Evolutionary conservation across 1,140 invertebrate species (phyloP), one percentile per base, ranked within the genome.

Genomic region (Cydia strobilella): DNA sequence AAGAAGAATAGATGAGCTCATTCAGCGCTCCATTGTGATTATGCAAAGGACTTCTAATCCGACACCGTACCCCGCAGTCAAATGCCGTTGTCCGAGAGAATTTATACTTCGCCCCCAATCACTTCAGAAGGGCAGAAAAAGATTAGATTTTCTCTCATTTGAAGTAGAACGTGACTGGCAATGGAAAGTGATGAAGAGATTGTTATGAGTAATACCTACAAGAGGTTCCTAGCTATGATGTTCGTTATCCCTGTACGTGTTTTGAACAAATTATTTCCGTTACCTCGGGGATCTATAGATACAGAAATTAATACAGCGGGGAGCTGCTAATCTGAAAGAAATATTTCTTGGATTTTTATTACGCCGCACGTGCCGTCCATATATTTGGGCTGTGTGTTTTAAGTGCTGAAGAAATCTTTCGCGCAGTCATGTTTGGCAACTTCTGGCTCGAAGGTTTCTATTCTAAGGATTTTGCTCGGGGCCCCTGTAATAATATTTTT

Each of bases 81-180:
- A 81, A 84, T 76, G 76, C 76, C 78, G 81, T 78, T 82, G 83
- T 82, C 69, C 78, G 69, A 80, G 74, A 82, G 78, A 83, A 80
- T 84, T 83, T 83, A 83, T 81, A 84, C 79, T 81, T 75, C 74
- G 78, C 23, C 74, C 75, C 81, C 84, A 84, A 86, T 86, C 82
- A 86, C 81, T 85, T 82, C 59, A 79, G 77, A 78, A 79, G 78
- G 77, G 76, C 76, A 80, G 77, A 82, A 84, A 80, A 80, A 86
- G 82, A 86, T 86, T 86, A 85, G 82, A 85, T 86, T 86, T 82
- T 85, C 83, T 82, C 80, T 85, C 85, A 86, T 86, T 86, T 86
- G 85, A 80, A 77, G 78, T 27, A 35, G 74, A 74, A 84, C 83
- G 85, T 86, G 85, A 85, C 80, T 80, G 51, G 84, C 76, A 82